Evolutionary conservation across 2,797 vertebrate genomes (phyloP).

Genomic region (Anguilla pacifica): DNA sequence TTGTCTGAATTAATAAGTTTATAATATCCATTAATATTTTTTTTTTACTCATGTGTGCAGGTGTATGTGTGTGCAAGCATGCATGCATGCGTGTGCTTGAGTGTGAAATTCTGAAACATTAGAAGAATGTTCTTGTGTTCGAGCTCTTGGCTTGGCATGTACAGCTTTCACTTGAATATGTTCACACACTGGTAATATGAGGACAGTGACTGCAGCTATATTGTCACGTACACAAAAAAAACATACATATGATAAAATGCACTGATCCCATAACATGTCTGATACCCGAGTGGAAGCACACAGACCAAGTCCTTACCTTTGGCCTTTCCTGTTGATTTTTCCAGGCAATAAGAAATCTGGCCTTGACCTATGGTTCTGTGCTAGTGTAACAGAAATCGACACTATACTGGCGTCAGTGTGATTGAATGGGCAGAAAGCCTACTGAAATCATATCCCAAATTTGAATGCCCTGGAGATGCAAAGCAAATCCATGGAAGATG

Average conservation of each 20-base stretch:
- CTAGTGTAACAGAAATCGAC: background rate
- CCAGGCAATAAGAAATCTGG: background rate
- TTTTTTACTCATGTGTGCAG: background rate
- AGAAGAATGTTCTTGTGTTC: background rate
- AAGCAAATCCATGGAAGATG: background rate
- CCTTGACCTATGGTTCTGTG: conserved; percentile 1
- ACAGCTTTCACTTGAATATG: conserved; percentile 48
- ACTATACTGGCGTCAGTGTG: background rate
- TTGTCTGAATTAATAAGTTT: too few species aligned
- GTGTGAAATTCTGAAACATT: background rate
- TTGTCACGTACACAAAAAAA: conserved; percentile 52
- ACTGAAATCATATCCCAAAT: conserved; percentile 18
- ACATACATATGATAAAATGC: conserved; percentile 54
- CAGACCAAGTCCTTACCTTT: background rate
- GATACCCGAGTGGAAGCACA: background rate
- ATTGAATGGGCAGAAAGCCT: conserved; percentile 2
- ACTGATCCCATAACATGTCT: conserved; percentile 37
- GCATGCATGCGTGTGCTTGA: background rate
- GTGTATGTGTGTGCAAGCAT: background rate
- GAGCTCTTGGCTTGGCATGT: conserved; percentile 51
- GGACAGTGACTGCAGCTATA: conserved; percentile 50
- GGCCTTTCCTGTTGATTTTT: background rate
- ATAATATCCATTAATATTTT: too few species aligned
- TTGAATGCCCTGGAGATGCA: background rate
- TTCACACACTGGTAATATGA: conserved; percentile 54